phyloP scores from a whole-genome alignment of 2,797 vertebrate species.

The Meriones psammophilus region DNA sequence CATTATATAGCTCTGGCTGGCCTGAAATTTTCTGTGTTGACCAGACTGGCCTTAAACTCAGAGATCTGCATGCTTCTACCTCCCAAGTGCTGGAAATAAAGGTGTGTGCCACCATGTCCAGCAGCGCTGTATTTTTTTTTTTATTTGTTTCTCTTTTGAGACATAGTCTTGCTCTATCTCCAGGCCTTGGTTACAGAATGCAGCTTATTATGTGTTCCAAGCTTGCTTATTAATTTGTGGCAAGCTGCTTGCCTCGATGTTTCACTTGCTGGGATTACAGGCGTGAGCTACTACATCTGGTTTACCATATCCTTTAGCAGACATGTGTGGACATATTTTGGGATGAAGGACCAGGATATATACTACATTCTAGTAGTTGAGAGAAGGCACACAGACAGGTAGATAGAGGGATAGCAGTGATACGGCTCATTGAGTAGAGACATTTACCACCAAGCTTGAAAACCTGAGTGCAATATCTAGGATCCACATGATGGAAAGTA shows the following conservation, averaged over 20 bases:
- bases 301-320: constrained; percentile 1
- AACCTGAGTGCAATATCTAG: not conserved
- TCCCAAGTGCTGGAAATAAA: not conserved
- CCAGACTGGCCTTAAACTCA: not conserved
- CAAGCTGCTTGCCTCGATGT: not conserved
- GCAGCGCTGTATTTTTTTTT: not conserved
- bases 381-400: not conserved
- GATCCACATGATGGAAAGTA: not conserved
- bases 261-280: not conserved
- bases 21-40: not conserved
- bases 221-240: not conserved
- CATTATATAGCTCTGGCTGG: not conserved
- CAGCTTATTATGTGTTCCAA: not conserved
- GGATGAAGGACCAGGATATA: not conserved
- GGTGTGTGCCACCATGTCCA: not conserved
- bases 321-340: not conserved
- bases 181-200: not conserved
- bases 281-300: not conserved
- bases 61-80: not conserved
- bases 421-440: not conserved
- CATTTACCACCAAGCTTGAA: not conserved
- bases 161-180: not conserved
- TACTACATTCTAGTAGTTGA: constrained; percentile 23
- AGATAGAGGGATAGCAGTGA: not conserved
- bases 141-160: not conserved